These are phyloP conservation scores for Nomada ferruginata DNA, from an alignment of 2,888 invertebrate species.

Conservation along the genomic window DNA sequence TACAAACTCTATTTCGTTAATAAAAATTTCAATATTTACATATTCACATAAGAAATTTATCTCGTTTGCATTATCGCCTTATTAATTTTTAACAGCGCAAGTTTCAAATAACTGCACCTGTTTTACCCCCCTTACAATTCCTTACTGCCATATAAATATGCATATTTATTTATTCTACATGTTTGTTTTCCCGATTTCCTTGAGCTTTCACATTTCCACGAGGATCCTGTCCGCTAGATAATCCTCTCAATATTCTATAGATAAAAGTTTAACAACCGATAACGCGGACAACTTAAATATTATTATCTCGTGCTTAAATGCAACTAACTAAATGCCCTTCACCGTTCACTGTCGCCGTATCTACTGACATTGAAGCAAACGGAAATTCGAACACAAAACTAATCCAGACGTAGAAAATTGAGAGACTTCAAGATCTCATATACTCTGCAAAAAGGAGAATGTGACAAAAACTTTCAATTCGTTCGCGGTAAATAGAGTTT, in stretches of 20 bases:
- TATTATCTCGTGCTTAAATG: not conserved
- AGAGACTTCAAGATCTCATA: not conserved
- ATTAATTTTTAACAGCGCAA: not conserved
- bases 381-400: too few species aligned
- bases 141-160: not conserved
- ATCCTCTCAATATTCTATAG: not conserved
- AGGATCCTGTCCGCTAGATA: conserved; percentile 6
- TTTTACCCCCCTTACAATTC: not conserved
- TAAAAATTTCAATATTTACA: not conserved
- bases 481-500: conserved; percentile 26
- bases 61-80: not conserved
- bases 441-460: not conserved
- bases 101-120: not conserved
- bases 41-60: not conserved
- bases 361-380: too few species aligned
- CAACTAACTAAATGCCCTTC: too few species aligned
- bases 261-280: conserved; percentile 16
- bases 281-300: not conserved
- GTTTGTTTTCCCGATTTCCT: conserved; percentile 6
- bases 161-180: conserved; percentile 7
- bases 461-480: conserved; percentile 13
- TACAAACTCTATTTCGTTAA: not conserved
- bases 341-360: too few species aligned
- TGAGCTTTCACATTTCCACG: conserved; percentile 6
- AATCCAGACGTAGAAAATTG: not conserved